Percentiles rank a stretch among this genome's conserved stretches.
phyloP scores from a whole-genome alignment of 2,888 invertebrate genomes.

The Caenorhabditis sulstoni region DNA sequence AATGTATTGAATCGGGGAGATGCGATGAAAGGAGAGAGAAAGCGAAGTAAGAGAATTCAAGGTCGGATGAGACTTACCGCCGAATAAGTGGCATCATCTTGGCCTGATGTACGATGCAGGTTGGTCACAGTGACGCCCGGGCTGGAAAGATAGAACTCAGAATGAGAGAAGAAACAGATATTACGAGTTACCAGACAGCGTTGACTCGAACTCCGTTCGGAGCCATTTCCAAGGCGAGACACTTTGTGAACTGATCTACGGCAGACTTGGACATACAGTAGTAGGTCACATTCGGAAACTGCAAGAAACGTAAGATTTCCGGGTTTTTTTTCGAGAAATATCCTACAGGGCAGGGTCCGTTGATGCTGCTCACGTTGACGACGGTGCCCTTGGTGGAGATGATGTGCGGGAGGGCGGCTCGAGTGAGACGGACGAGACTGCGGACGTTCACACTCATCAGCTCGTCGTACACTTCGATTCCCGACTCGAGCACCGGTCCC shows the following conservation, averaged over 20 bases:
- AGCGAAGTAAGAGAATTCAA: too few species aligned
- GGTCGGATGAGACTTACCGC: slow-evolving; percentile 81
- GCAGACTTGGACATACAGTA: slow-evolving; percentile 93
- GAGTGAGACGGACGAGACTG: slow-evolving; percentile 78
- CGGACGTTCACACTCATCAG: slow-evolving; percentile 89
- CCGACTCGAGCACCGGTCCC: slow-evolving; percentile 72
- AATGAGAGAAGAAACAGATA: neutral
- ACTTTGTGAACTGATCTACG: slow-evolving; percentile 93
- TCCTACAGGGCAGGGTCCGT: slow-evolving; percentile 87
- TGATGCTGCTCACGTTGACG: slow-evolving; percentile 94
- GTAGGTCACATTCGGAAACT: slow-evolving; percentile 90
- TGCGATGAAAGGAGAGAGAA: too few species aligned
- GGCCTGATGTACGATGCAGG: slow-evolving; percentile 90
- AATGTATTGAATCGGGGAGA: slow-evolving; percentile 78
- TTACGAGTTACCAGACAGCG: slow-evolving; percentile 85
- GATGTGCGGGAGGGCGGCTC: slow-evolving; percentile 77
- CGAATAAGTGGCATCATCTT: slow-evolving; percentile 88
- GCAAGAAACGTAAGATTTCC: neutral
- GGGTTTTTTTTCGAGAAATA: neutral
- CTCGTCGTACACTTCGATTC: slow-evolving; percentile 87
- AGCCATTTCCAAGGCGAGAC: slow-evolving; percentile 87
- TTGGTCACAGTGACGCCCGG: slow-evolving; percentile 94
- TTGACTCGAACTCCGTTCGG: slow-evolving; percentile 87
- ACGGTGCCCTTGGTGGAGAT: slow-evolving; percentile 85
- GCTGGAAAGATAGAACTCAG: slow-evolving; percentile 78